These are phyloP conservation scores for Drosophila pseudotakahashii DNA, from an alignment of 2,888 invertebrate genomes.

Conservation along the genomic window DNA sequence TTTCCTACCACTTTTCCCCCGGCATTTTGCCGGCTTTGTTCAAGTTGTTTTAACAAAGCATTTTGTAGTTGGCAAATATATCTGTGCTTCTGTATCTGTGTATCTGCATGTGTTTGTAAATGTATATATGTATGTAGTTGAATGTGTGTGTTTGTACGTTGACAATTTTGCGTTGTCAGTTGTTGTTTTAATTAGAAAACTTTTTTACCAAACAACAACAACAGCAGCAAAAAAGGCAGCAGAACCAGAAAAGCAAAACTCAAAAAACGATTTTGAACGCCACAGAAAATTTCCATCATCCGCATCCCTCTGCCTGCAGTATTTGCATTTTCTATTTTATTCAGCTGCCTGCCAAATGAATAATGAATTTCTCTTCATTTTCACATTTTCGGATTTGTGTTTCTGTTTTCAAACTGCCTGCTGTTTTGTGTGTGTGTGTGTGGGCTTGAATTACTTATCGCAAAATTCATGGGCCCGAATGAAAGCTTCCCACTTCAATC, in stretches of 20 bases:
- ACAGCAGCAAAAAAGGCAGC: constrained; percentile 24
- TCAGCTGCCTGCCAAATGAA: constrained; percentile 66
- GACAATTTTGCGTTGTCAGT: constrained; percentile 80
- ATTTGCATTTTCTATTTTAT: constrained; percentile 77
- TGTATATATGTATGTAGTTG: constrained; percentile 33
- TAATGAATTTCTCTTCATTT: constrained; percentile 72
- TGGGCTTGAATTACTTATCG: constrained; percentile 32
- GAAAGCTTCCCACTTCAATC: constrained; percentile 27
- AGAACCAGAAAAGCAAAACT: constrained; percentile 52
- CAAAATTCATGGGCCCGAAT: constrained; percentile 29
- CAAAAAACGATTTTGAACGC: constrained; percentile 75
- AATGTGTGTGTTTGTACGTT: constrained; percentile 54
- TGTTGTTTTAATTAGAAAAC: constrained; percentile 80
- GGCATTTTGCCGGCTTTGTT: constrained; percentile 42
- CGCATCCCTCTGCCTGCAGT: constrained; percentile 45
- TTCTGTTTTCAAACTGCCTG: constrained; percentile 25
- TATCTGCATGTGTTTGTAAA: constrained; percentile 2
- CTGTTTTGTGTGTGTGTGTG: constrained; percentile 2
- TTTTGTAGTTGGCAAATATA: constrained; percentile 72
- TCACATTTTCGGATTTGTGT: constrained; percentile 33
- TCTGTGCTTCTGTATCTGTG: constrained; percentile 12
- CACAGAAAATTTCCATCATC: constrained; percentile 56
- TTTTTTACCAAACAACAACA: constrained; percentile 77
- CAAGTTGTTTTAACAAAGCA: constrained; percentile 72
- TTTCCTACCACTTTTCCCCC: constrained; percentile 1